Conservation (phyloP, 2,888 invertebrate species). For the Acrocyrtus sp. region DNA sequence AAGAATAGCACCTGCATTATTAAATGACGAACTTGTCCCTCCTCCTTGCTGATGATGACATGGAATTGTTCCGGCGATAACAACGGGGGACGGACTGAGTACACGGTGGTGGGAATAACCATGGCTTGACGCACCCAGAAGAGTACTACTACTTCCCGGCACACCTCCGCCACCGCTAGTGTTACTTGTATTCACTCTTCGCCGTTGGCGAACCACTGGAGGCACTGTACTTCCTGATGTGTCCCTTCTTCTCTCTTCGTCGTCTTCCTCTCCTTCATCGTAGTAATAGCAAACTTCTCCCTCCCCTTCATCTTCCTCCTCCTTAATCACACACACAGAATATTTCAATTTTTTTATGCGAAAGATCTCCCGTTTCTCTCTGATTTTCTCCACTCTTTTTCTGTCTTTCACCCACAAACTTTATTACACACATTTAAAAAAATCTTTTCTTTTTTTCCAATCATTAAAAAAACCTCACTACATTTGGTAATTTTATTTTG, state of each 20-base stretch:
- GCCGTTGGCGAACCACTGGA: conserved; percentile 21
- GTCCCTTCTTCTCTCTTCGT: conserved; percentile 33
- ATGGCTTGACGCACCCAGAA: conserved; percentile 44
- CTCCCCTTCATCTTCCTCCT: conserved; percentile 36
- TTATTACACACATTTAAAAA: too few relatives aligned
- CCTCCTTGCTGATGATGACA: conserved; percentile 37
- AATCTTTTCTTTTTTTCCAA: neutral
- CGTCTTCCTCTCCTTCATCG: conserved; percentile 33
- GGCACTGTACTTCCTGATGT: neutral
- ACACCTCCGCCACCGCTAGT: conserved; percentile 17
- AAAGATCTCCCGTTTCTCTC: neutral
- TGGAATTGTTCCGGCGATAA: conserved; percentile 37
- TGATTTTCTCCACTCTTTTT: too few relatives aligned
- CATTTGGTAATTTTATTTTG: neutral
- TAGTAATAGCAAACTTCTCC: too few relatives aligned
- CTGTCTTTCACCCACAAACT: neutral
- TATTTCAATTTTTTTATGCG: neutral
- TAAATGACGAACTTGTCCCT: conserved; percentile 24
- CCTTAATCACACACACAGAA: conserved; percentile 23
- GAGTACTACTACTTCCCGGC: conserved; percentile 15
- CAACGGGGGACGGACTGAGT: conserved; percentile 35
- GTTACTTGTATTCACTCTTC: conserved; percentile 4
- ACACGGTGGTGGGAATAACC: conserved; percentile 39
- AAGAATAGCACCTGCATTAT: conserved; percentile 47
- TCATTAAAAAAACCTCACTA: neutral